Conservation (phyloP, 2,113 vertebrate genomes). For the Cyanistes caeruleus region DNA sequence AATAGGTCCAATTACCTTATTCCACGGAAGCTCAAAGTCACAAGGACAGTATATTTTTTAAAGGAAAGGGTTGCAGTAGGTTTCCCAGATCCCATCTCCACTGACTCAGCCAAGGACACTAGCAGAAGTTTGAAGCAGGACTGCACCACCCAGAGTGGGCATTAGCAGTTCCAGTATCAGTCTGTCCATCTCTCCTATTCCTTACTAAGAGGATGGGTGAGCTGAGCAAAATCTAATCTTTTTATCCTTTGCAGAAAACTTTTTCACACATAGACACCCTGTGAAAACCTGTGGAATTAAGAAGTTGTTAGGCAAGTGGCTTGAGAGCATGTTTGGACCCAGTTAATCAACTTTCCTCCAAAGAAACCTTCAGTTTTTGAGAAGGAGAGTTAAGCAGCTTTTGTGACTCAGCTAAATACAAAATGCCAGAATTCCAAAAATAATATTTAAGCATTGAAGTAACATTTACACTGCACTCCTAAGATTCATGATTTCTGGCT, state of each 20-base stretch:
- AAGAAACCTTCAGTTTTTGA: neutral
- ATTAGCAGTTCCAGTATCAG: neutral
- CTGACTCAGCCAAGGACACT: fast-evolving
- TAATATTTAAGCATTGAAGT: neutral
- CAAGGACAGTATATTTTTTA: fast-evolving
- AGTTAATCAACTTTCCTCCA: neutral
- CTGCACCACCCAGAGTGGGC: neutral
- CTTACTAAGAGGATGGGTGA: neutral
- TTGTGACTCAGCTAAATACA: neutral
- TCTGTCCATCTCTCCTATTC: neutral
- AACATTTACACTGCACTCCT: neutral
- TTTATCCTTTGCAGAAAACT: neutral
- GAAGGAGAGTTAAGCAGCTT: neutral
- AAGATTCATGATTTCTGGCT: neutral
- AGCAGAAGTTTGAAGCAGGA: neutral
- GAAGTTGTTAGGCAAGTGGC: neutral
- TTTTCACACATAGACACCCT: neutral
- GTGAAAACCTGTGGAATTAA: neutral
- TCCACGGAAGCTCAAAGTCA: neutral
- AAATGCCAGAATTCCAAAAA: neutral
- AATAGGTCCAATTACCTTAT: neutral
- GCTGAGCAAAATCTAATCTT: neutral
- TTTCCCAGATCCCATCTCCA: neutral
- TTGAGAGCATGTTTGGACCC: neutral
- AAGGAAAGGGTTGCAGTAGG: neutral